Base-by-base conservation (phyloP, 1,140 invertebrate species). In the Drosophila orena region DNA sequence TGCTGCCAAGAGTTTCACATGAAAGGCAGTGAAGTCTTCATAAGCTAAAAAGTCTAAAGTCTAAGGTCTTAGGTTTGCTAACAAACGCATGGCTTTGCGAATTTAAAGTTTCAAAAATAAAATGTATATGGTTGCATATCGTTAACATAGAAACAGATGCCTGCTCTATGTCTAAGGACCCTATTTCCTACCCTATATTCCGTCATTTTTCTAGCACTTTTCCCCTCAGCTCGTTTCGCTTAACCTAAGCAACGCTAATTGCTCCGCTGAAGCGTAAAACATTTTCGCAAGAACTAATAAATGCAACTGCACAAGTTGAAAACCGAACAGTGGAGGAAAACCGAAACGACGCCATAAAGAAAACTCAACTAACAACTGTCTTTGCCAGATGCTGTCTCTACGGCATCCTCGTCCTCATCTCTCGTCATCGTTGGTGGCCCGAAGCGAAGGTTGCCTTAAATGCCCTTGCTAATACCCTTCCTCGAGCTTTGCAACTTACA, bases 221-320 rank as follows among this genome's bases (percentile, higher is more conserved):
- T 17, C 11, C 40, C 49, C 49, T 30, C 30, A 30, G 0, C 30
- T 38, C 35, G 35, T 30, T 14, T 42, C 14, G 4, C 8, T 8
- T 40, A 11, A 34, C 20, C 40, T 15, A 34, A 15, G 61, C 38
- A 52, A 65, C 72, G 38, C 77, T 79, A 79, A 79, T 79, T 79
- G 70, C 68, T 46, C 34, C 38, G 43, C 69, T 79, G 52, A 53
- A 79, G 76, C 57, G 57, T 44, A 54, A 74, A 68, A 79, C 40
- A 58, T 79, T 49, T 79, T 79, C 69, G 49, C 54, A 58, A 74
- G 53, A 71, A 80, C 77, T 76, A 76, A 81, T 76, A 80, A 76
- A 71, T 71, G 64, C 78, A 66, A 58, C 77, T 57, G 54, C 56
- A 52, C 20, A 15, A 76, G 62, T 72, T 37, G 20, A 24, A 44